Evolutionary conservation across 2,797 vertebrate species (phyloP).

Genomic region (Phalloptychus januarius): DNA sequence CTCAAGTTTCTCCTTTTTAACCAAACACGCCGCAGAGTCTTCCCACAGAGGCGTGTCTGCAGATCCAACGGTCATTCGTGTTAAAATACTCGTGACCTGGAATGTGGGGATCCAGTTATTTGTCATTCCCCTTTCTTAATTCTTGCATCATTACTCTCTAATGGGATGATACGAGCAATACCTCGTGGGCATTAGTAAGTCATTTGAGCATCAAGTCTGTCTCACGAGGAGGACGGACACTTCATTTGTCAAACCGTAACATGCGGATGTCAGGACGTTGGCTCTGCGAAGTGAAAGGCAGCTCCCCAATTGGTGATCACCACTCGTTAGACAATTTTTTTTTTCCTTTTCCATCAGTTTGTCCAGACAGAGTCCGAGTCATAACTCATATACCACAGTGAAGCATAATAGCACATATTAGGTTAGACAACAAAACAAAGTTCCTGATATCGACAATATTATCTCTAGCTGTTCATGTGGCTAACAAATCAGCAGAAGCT

Average conservation of each 20-base stretch:
- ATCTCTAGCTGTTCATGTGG: too few relatives aligned
- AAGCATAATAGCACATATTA: neutral
- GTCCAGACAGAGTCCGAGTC: slow-evolving; percentile 37
- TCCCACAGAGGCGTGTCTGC: slow-evolving; percentile 2
- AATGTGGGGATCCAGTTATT: slow-evolving; percentile 51
- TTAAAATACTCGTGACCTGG: slow-evolving; percentile 15
- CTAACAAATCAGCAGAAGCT: neutral
- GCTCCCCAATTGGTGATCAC: slow-evolving; percentile 64
- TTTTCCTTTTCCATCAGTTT: slow-evolving; percentile 48
- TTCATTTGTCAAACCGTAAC: slow-evolving; percentile 72
- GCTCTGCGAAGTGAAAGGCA: slow-evolving; percentile 45
- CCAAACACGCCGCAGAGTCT: neutral
- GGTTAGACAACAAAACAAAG: neutral
- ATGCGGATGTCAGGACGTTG: slow-evolving; percentile 62
- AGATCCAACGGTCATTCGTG: slow-evolving; percentile 26
- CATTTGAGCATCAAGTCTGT: slow-evolving; percentile 57
- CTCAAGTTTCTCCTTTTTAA: neutral
- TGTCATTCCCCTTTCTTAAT: slow-evolving; percentile 54
- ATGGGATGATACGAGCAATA: slow-evolving; percentile 62
- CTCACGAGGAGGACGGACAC: slow-evolving; percentile 50
- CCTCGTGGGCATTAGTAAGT: slow-evolving; percentile 65
- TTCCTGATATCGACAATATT: neutral
- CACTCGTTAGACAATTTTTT: slow-evolving; percentile 52
- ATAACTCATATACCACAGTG: neutral
- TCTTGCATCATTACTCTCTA: slow-evolving; percentile 67